These are phyloP conservation scores for Opisthocomus hoazin DNA, from an alignment of 2,113 vertebrate species.

Conservation along the genomic window DNA sequence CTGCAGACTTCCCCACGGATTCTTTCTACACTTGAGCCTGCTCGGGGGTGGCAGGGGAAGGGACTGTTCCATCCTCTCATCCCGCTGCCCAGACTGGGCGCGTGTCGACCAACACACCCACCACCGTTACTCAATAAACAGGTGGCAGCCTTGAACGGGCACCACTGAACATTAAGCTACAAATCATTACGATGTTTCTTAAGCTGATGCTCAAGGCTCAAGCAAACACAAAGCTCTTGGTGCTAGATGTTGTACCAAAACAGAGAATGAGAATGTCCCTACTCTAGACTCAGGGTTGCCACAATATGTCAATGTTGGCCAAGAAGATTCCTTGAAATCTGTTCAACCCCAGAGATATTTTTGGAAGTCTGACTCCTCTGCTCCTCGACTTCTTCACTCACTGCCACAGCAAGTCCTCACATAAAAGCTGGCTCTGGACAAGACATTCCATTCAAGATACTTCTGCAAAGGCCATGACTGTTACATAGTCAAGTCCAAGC, in stretches of 20 bases:
- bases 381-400: not conserved
- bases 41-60: not conserved
- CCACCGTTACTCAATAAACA: not conserved
- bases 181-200: not conserved
- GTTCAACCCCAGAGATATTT: not conserved
- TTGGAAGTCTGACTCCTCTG: not conserved
- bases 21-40: not conserved
- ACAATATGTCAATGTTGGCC: not conserved
- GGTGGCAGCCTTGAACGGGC: not conserved
- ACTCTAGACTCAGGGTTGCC: not conserved
- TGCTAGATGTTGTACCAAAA: not conserved
- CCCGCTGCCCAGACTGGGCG: not conserved
- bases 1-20: not conserved
- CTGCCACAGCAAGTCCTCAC: not conserved
- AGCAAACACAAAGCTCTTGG: not conserved
- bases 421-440: not conserved
- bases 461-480: not conserved
- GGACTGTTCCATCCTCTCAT: not conserved
- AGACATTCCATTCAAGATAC: not conserved
- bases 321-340: not conserved
- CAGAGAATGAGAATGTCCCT: not conserved
- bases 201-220: not conserved
- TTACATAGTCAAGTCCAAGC: not conserved
- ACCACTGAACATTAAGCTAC: not conserved
- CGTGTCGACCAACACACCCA: not conserved